Evolutionary conservation across 2,888 invertebrate species (phyloP).

Genomic region (Salticus scenicus): DNA sequence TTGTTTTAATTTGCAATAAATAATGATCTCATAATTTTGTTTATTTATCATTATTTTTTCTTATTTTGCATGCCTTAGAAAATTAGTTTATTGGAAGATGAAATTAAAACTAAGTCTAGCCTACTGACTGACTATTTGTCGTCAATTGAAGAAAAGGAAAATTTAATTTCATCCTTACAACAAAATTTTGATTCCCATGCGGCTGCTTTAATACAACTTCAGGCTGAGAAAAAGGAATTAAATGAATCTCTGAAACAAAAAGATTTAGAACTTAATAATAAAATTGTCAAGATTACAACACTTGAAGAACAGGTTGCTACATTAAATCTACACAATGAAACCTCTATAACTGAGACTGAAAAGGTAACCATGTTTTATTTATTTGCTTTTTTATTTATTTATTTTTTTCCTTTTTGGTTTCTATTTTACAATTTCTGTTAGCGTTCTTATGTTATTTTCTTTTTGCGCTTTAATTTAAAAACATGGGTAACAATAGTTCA

Average conservation of each 20-base stretch:
- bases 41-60: background rate
- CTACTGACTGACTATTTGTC: conserved; percentile 21
- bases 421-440: no score
- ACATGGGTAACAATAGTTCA: no score
- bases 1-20: no score
- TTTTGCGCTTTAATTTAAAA: no score
- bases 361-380: background rate
- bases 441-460: no score
- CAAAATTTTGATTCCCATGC: conserved; percentile 35
- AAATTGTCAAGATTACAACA: background rate
- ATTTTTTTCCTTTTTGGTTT: no score
- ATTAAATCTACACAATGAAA: background rate
- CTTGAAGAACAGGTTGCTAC: background rate
- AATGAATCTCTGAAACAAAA: conserved; percentile 33
- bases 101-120: conserved; percentile 35
- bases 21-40: no score
- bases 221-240: conserved; percentile 27
- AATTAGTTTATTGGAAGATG: conserved; percentile 35
- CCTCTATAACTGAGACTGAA: background rate
- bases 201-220: conserved; percentile 14
- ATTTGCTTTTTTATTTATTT: background rate
- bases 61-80: conserved; percentile 29
- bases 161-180: conserved; percentile 15
- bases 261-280: background rate
- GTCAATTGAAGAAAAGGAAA: conserved; percentile 40